These are phyloP conservation scores for Bambusicola thoracicus DNA, from an alignment of 2,113 vertebrate species.

Conservation along the genomic window DNA sequence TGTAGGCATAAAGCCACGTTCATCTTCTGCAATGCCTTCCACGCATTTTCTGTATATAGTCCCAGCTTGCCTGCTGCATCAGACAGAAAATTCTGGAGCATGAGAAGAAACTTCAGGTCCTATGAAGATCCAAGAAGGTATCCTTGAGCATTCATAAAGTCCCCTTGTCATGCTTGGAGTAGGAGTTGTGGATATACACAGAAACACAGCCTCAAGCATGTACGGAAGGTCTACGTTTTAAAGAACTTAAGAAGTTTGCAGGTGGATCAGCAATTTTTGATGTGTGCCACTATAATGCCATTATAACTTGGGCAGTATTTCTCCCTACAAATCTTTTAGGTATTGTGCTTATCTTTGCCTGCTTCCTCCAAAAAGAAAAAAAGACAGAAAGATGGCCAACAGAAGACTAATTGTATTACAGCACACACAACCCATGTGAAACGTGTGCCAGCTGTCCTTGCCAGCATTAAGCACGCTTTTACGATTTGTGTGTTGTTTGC, in stretches of 20 bases:
- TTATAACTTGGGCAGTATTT: not conserved
- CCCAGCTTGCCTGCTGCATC: not conserved
- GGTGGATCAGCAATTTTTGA: not conserved
- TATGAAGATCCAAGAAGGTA: not conserved
- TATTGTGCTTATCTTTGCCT: not conserved
- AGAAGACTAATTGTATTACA: not conserved
- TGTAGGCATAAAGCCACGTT: fast-evolving
- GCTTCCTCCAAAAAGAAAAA: not conserved
- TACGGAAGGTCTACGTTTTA: not conserved
- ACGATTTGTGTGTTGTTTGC: not conserved
- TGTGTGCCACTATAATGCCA: fast-evolving
- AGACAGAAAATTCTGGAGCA: not conserved
- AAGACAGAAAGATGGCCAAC: not conserved
- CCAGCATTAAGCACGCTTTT: not conserved
- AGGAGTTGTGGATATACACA: not conserved
- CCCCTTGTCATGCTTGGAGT: not conserved
- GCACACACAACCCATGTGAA: not conserved
- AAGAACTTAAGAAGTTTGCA: not conserved
- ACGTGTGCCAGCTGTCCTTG: not conserved
- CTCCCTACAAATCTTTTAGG: not conserved
- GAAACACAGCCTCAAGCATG: not conserved
- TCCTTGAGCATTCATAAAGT: not conserved
- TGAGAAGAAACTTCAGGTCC: not conserved
- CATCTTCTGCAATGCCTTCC: not conserved
- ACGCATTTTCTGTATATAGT: fast-evolving